A percentile compares a stretch with the other conserved stretches of the same genome.
Evolutionary conservation across 2,113 vertebrate species (phyloP).

Genomic region (Alligator sinensis): DNA sequence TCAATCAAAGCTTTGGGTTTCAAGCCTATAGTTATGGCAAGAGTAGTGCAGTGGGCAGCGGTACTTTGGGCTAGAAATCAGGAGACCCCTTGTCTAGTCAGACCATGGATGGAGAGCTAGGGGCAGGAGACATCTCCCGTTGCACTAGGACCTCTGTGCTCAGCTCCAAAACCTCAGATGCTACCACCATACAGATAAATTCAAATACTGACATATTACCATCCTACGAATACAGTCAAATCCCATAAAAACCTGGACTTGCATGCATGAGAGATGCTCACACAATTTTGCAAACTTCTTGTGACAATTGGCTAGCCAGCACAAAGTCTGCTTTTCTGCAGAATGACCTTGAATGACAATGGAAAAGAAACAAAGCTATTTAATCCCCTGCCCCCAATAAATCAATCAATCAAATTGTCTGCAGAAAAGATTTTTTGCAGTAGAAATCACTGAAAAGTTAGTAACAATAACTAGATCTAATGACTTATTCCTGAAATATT

Average conservation of each 20-base stretch:
- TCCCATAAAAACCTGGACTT: conserved; percentile 29
- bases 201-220: conserved; percentile 24
- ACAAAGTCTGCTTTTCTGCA: conserved; percentile 3
- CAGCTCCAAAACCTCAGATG: conserved; percentile 1
- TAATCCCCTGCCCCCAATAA: neutral
- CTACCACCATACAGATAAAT: neutral
- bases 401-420: neutral
- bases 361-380: neutral
- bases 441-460: neutral
- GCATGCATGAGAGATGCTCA: conserved; percentile 33
- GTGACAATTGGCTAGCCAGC: conserved; percentile 5
- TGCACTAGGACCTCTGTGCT: neutral
- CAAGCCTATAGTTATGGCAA: neutral
- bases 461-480: neutral
- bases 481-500: conserved; percentile 28
- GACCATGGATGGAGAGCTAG: neutral
- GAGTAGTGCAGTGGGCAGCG: neutral
- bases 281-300: conserved; percentile 16
- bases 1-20: neutral
- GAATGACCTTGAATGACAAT: neutral
- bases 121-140: neutral
- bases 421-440: neutral
- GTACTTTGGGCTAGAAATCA: neutral
- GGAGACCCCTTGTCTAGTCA: neutral
- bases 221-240: conserved; percentile 30